phyloP scores from a whole-genome alignment of 1,140 invertebrate species.

The Drosophila lowei region DNA sequence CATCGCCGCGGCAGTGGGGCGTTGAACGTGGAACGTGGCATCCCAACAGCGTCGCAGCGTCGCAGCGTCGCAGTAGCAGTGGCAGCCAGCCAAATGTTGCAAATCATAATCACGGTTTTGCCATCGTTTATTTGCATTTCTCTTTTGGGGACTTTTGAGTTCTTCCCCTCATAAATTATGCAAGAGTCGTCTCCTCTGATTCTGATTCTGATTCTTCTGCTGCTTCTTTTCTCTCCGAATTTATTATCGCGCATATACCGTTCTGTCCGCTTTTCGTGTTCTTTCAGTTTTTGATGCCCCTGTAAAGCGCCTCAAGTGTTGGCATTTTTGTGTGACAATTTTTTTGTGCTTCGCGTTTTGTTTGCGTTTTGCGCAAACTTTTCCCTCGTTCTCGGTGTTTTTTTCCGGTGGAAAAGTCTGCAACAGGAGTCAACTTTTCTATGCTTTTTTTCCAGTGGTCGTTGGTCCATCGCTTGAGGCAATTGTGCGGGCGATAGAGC shows the following conservation, averaged over 20 bases:
- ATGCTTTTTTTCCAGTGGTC: constrained; percentile 6
- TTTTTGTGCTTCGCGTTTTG: constrained; percentile 31
- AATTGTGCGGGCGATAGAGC: constrained; percentile 10
- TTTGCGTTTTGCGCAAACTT: constrained; percentile 19
- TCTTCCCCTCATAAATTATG: constrained; percentile 61
- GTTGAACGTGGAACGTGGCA: background rate
- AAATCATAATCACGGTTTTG: constrained; percentile 44
- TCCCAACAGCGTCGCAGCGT: background rate
- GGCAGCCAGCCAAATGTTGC: constrained; percentile 16
- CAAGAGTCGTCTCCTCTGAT: constrained; percentile 32
- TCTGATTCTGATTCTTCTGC: constrained; percentile 18
- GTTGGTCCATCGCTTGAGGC: constrained; percentile 20
- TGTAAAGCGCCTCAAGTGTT: constrained; percentile 44
- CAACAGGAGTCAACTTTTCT: constrained; percentile 52
- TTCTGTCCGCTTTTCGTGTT: constrained; percentile 7
- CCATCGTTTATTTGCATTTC: constrained; percentile 43
- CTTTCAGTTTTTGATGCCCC: constrained; percentile 22
- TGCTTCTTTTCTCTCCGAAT: constrained; percentile 39
- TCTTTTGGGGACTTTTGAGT: constrained; percentile 11
- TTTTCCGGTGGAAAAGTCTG: constrained; percentile 22
- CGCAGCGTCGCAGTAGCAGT: background rate
- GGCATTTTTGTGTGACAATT: constrained; percentile 66
- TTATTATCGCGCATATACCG: constrained; percentile 51
- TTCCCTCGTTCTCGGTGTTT: constrained; percentile 20
- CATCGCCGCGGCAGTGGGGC: too few species aligned